Evolutionary conservation across 2,888 invertebrate species (phyloP).

Genomic region (Plutella xylostella): DNA sequence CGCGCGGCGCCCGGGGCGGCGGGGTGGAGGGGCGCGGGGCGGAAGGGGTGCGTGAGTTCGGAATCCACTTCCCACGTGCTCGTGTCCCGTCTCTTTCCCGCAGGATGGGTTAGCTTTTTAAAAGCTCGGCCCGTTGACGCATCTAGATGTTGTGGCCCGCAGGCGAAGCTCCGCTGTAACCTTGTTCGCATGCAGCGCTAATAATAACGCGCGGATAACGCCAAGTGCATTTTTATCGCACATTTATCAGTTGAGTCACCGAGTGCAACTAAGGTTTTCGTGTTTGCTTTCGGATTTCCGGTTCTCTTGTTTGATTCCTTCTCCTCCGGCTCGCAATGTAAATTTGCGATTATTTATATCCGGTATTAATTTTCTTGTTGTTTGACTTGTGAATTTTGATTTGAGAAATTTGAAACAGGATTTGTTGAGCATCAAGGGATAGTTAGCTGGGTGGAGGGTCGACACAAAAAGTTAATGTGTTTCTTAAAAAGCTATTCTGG

Average conservation of each 20-base stretch:
- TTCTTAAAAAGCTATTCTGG: constrained; percentile 47
- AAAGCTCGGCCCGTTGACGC: constrained; percentile 56
- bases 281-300: constrained; percentile 41
- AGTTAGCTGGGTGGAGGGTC: constrained; percentile 1
- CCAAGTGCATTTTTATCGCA: constrained; percentile 39
- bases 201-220: constrained; percentile 60
- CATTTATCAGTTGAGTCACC: constrained; percentile 32
- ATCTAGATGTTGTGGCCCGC: constrained; percentile 48
- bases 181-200: constrained; percentile 64
- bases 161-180: constrained; percentile 55
- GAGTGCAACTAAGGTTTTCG: constrained; percentile 30
- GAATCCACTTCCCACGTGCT: constrained; percentile 69
- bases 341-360: neutral
- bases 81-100: constrained; percentile 57
- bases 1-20: constrained; percentile 42
- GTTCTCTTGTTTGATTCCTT: constrained; percentile 30
- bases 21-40: constrained; percentile 23
- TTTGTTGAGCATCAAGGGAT: neutral
- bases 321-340: constrained; percentile 15
- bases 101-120: constrained; percentile 66
- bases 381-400: neutral
- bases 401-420: neutral
- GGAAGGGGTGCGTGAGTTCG: constrained; percentile 65
- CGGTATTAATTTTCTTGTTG: neutral
- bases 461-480: constrained; percentile 44